phyloP scores from a whole-genome alignment of 2,113 vertebrate genomes.

The Daubentonia madagascariensis region DNA sequence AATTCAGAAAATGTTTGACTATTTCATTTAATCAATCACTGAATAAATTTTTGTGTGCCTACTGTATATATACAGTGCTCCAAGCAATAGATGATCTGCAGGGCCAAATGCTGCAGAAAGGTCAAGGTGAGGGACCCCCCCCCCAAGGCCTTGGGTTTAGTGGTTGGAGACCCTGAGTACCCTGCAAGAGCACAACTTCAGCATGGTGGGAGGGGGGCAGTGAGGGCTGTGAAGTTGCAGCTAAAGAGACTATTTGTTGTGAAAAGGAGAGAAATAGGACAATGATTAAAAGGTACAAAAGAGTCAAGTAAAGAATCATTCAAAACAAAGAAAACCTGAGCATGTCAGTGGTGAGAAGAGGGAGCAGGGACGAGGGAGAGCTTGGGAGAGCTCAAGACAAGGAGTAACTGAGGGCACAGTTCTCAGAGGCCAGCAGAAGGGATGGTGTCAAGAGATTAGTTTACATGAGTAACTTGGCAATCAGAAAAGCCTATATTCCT shows the following conservation, averaged over 20 bases:
- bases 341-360: neutral
- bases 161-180: neutral
- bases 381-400: neutral
- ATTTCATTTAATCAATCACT: neutral
- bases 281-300: neutral
- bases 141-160: neutral
- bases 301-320: neutral
- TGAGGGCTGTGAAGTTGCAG: neutral
- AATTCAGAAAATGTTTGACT: neutral
- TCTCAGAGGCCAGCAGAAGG: neutral
- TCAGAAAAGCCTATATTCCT: neutral
- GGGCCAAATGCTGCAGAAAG: neutral
- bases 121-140: neutral
- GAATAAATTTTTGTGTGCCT: neutral
- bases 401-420: neutral
- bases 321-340: neutral
- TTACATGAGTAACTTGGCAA: neutral
- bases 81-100: neutral
- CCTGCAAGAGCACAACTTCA: rapidly evolving
- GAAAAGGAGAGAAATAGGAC: neutral
- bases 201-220: neutral
- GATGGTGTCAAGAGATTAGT: rapidly evolving
- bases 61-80: neutral
- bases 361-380: neutral
- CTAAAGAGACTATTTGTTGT: neutral